phyloP scores from a whole-genome alignment of 2,888 invertebrate species.

The Agonopterix heracliana region DNA sequence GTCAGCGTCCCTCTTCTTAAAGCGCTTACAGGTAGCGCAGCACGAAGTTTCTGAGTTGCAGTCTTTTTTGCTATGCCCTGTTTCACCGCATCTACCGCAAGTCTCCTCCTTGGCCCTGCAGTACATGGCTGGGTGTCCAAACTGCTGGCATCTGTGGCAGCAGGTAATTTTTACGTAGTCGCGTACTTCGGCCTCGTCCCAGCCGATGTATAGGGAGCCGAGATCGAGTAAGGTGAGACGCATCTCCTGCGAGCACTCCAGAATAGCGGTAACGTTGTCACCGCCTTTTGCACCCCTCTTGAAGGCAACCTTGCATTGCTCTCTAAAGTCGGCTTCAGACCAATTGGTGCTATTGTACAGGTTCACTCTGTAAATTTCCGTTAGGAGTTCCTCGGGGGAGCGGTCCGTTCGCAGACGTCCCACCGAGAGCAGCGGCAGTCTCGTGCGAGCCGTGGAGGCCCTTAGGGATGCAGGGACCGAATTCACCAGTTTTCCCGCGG shows the following conservation, averaged over 20 bases:
- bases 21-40: constrained; percentile 12
- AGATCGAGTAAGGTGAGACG: not conserved
- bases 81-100: constrained; percentile 11
- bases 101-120: constrained; percentile 1
- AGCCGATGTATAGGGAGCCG: constrained; percentile 3
- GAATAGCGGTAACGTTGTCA: not conserved
- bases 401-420: too few species aligned
- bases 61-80: constrained; percentile 2
- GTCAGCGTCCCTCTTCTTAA: not conserved
- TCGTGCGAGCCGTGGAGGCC: too few species aligned
- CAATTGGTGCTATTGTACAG: too few species aligned
- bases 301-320: not conserved
- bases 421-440: too few species aligned
- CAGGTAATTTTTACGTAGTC: constrained; percentile 7
- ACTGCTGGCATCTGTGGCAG: constrained; percentile 13
- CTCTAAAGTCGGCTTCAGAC: too few species aligned
- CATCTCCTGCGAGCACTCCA: not conserved
- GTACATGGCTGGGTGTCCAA: constrained; percentile 10
- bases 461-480: constrained; percentile 5
- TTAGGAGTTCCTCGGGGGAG: too few species aligned
- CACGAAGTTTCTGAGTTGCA: not conserved
- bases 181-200: constrained; percentile 2
- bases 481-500: not conserved
- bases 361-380: too few species aligned
- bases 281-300: not conserved